Evolutionary conservation across 2,888 invertebrate species (phyloP).

Genomic region (Nephrotoma guestfalica): DNA sequence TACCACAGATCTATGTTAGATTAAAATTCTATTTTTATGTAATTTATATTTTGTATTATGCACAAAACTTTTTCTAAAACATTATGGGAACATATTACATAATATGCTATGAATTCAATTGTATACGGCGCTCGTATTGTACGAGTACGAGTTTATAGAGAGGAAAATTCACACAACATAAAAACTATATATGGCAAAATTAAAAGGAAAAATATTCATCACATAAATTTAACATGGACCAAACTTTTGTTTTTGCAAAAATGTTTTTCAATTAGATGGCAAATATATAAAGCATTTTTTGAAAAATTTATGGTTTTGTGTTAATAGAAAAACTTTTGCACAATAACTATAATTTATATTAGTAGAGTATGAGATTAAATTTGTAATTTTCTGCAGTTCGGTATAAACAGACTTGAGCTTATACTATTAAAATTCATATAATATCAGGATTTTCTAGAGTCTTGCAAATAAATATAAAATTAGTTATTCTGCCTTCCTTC

Average conservation of each 20-base stretch:
- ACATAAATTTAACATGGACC: background rate
- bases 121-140: too few relatives aligned
- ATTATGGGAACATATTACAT: background rate
- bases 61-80: background rate
- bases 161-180: background rate
- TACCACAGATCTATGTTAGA: background rate
- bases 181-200: background rate
- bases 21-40: background rate
- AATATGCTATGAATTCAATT: background rate
- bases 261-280: background rate
- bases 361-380: too few relatives aligned
- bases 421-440: too few relatives aligned
- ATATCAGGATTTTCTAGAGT: too few relatives aligned
- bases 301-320: background rate
- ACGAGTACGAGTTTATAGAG: too few relatives aligned
- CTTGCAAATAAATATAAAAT: too few relatives aligned
- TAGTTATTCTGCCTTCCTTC: too few relatives aligned
- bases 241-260: background rate
- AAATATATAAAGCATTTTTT: background rate
- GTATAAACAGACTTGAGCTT: too few relatives aligned
- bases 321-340: background rate
- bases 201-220: background rate
- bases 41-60: background rate
- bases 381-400: too few relatives aligned
- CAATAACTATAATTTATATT: background rate